Evolutionary conservation across 2,888 invertebrate species (phyloP), one percentile per base, ranked within the genome.

Genomic region (Tenthredo amoena): DNA sequence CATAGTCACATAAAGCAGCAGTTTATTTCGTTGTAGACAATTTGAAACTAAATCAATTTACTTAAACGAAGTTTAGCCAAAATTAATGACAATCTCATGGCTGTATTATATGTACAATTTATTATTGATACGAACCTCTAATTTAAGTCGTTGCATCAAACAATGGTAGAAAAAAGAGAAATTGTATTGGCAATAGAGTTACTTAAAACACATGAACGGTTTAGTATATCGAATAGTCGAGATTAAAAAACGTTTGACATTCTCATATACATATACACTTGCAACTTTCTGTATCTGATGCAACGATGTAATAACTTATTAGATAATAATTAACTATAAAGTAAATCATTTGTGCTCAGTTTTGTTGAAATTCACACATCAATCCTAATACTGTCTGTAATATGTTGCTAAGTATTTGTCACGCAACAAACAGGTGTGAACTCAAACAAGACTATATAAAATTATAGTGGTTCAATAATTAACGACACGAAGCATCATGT

Each of bases 11-110:
- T 83, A 68, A 83, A 83, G 83, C 83, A 83, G 83, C 83, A 83
- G 83, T 83, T 83, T 47, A 83, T 83, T 83, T 83, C 83, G 83
- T 83, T 83, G 83, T 83, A 83, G 83, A 83, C 68, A 83, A 83
- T 83, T 83, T 68, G n/a, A 71, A 83, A 65, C 68, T 65, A 83
- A 50, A 34, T 83, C 50, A 68, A 34, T 68, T 68, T 31, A 68
- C 68, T 83, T 68, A 71, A 71, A 47, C 47, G 50, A 71, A 83
- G 4, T 43, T 83, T 26, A 68, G 83, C 83, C 83, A 47, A 83
- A 83, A 83, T 83, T 71, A 83, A 71, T 83, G 68, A 83, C 71
- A 83, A 83, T 83, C 68, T 83, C 83, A 47, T 83, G 83, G 83
- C 71, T 83, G 47, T 83, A 83, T 83, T 62, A 82, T 74, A 74